Evolutionary conservation across 2,797 vertebrate species (phyloP).

Genomic region (Orientallactaga sibirica): DNA sequence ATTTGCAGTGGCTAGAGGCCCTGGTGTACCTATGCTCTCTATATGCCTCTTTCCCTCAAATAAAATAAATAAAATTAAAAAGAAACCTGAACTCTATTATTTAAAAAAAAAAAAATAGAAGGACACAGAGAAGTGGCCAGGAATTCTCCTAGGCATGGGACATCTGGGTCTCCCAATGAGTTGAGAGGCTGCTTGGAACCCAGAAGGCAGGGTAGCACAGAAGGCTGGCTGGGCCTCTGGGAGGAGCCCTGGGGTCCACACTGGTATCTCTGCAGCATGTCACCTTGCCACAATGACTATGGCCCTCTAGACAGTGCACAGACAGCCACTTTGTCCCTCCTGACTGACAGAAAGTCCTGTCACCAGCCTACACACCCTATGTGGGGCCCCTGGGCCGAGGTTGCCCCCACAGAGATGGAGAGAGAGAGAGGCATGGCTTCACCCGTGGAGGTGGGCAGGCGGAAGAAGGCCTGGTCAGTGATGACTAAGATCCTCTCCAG

Average conservation of each 20-base stretch:
- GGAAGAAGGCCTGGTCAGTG: neutral
- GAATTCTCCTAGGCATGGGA: neutral
- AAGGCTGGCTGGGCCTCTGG: neutral
- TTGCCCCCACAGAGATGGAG: too few species aligned
- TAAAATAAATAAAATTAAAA: too few species aligned
- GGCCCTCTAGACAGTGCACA: neutral
- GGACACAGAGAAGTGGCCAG: neutral
- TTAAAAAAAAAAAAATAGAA: neutral
- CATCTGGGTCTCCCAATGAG: too few species aligned
- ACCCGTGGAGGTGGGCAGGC: neutral
- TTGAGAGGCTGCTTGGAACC: too few species aligned
- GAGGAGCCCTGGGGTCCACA: neutral
- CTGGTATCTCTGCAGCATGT: neutral
- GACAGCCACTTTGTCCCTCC: neutral
- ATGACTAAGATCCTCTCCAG: slow-evolving; percentile 70
- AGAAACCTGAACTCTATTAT: too few species aligned
- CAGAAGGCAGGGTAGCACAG: neutral
- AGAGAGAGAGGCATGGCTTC: neutral
- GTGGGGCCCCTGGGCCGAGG: too few species aligned
- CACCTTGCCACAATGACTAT: neutral
- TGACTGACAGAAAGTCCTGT: neutral
- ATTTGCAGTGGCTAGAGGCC: too few species aligned
- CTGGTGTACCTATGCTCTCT: too few species aligned
- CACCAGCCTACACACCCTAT: neutral
- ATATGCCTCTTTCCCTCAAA: too few species aligned